Base-by-base conservation (phyloP, 2,113 vertebrate genomes). In the Desmodus rotundus region DNA sequence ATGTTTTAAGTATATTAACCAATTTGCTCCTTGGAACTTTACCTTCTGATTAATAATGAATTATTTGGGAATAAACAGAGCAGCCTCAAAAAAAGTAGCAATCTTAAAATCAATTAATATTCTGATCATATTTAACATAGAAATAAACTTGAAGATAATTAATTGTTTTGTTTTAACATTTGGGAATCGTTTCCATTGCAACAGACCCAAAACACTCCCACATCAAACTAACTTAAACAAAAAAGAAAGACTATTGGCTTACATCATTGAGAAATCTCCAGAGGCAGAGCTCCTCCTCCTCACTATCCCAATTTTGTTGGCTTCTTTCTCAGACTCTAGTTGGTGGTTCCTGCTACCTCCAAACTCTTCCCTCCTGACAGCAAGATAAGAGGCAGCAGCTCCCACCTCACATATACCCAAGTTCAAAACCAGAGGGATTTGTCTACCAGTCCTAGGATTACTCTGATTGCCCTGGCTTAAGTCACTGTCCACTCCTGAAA, bases 31-130 rank as follows among this genome's bases (percentile, higher is more conserved):
- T 81, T 41, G 26, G 41, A 93, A 68, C 33, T 93, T 77, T 68
- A 86, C 91, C 58, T 94, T 89, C 41, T 82, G 33, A 83, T 92
- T 61, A 82, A 87, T 72, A 86, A 20, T 70, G 38, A 89, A 88
- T 82, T 85, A 56, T 63, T 20, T 82, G 50, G 20, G 17, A 45
- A 56, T 45, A 91, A 88, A 85, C 19, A 97, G 36, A 56, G 58
- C 3, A 77, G 12, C 31, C 65, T 92, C 31, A 67, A 65, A 95
- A 95, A 91, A 61, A n/a, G 15, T 26, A 93, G 17, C 54, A 56
- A 28, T 63, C 72, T 88, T 58, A 67, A 91, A 87, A 43, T 74
- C 63, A 95, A 24, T 74, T 85, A 31, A 63, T 61, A 54, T 20
- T 83, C 41, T 86, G 43, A 74, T 70, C 36, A 70, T 91, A 52